Percentiles rank a stretch among this genome's conserved stretches.
phyloP scores from a whole-genome alignment of 2,113 vertebrate genomes.

The Macrotis lagotis region DNA sequence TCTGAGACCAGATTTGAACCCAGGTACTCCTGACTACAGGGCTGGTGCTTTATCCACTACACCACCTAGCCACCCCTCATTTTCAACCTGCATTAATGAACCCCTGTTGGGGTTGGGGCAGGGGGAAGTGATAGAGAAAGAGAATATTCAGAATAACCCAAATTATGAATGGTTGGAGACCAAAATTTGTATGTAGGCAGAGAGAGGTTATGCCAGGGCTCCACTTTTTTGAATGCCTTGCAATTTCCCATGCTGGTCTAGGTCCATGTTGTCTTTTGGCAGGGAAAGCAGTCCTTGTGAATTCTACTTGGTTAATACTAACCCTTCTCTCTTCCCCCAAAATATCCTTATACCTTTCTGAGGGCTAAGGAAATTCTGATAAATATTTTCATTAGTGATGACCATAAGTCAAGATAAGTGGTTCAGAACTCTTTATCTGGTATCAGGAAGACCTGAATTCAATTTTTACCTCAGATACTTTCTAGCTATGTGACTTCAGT shows the following conservation, averaged over 20 bases:
- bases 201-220: neutral
- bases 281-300: neutral
- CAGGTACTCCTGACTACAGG: too few relatives aligned
- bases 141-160: neutral
- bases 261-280: neutral
- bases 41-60: too few relatives aligned
- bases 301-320: neutral
- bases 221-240: neutral
- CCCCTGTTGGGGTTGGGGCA: neutral
- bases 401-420: neutral
- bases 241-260: neutral
- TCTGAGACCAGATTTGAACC: too few relatives aligned
- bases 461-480: neutral
- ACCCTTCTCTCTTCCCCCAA: neutral
- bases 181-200: neutral
- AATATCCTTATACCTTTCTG: neutral
- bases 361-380: neutral
- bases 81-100: neutral
- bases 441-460: neutral
- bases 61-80: too few relatives aligned
- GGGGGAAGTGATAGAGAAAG: neutral
- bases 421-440: neutral
- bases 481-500: neutral
- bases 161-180: constrained; percentile 15
- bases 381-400: neutral